Evolutionary conservation across 1,140 invertebrate genomes (phyloP).

Genomic region (Trichonephila clavata): DNA sequence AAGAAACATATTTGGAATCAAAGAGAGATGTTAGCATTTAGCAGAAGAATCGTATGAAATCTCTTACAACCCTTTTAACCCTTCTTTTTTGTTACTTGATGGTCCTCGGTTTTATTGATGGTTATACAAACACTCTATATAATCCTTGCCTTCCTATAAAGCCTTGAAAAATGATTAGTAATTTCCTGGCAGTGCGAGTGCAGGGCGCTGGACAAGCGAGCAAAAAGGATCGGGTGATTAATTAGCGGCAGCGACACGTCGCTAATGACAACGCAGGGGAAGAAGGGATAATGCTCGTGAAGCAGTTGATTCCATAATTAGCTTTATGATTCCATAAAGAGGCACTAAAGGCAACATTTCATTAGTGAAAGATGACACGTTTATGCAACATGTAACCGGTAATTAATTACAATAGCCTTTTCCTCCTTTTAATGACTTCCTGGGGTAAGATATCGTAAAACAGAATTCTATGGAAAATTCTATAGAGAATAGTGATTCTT

Average conservation of each 20-base stretch:
- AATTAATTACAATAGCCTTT: neutral
- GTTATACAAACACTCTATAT: too few species aligned
- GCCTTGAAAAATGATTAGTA: too few species aligned
- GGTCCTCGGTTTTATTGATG: too few species aligned
- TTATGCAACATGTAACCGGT: neutral
- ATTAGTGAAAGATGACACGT: neutral
- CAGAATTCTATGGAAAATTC: too few species aligned
- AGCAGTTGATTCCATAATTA: neutral
- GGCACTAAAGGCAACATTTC: neutral
- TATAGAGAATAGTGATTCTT: too few species aligned
- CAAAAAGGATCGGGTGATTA: neutral
- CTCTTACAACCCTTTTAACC: too few species aligned
- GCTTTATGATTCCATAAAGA: neutral
- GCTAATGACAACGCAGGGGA: neutral
- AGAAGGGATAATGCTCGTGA: neutral
- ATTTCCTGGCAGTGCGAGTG: neutral
- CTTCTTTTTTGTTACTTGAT: too few species aligned
- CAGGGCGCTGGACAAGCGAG: neutral
- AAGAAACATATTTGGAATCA: too few species aligned
- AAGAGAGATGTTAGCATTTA: too few species aligned
- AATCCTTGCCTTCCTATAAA: too few species aligned
- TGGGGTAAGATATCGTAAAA: neutral
- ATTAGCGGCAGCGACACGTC: neutral
- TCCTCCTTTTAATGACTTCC: neutral
- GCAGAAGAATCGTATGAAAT: too few species aligned